phyloP scores from a whole-genome alignment of 2,113 vertebrate species.

The Charadrius vociferus region DNA sequence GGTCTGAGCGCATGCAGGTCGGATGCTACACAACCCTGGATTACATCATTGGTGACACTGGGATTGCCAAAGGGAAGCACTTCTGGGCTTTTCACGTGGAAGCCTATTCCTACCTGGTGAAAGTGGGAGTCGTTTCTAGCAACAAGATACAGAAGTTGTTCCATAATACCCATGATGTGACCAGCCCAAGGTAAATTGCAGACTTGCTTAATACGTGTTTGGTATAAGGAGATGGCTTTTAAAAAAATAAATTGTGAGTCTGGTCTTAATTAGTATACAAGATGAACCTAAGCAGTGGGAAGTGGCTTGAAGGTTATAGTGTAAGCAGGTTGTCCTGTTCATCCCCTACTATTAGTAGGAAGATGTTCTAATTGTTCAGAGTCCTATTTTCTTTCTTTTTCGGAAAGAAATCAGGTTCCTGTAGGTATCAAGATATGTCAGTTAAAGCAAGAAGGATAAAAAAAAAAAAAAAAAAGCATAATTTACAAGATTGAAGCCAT shows the following conservation, averaged over 20 bases:
- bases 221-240: neutral
- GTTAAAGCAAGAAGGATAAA: neutral
- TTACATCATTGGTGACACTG: constrained; percentile 91
- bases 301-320: neutral
- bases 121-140: constrained; percentile 91
- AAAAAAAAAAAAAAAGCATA: neutral
- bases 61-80: constrained; percentile 90
- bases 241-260: neutral
- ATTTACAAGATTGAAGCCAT: neutral
- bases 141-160: constrained; percentile 93
- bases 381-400: neutral
- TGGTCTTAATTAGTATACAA: neutral
- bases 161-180: constrained; percentile 87
- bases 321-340: neutral
- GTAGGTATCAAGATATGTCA: neutral
- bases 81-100: constrained; percentile 95
- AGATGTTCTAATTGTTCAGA: neutral
- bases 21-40: constrained; percentile 90
- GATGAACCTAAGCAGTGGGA: neutral
- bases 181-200: constrained; percentile 88
- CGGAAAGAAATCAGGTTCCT: neutral
- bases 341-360: neutral
- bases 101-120: constrained; percentile 89
- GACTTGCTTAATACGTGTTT: neutral
- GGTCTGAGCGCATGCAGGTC: constrained; percentile 88